A percentile compares a stretch with the other conserved stretches of the same genome.
These are phyloP conservation scores for Taurulus bubalis DNA, from an alignment of 2,113 vertebrate species.

Conservation along the genomic window DNA sequence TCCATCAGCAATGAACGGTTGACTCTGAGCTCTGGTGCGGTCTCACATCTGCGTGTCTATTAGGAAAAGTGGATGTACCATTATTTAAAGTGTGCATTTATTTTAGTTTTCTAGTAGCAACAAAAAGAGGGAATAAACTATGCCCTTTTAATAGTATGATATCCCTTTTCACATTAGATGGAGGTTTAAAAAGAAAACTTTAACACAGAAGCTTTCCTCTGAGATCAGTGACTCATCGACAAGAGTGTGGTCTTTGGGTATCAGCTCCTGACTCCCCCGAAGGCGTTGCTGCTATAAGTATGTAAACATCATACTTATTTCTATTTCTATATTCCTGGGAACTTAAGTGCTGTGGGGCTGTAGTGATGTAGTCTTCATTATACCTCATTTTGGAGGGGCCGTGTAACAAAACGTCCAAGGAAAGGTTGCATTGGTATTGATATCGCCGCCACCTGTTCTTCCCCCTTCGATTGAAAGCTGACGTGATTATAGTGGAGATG, in stretches of 20 bases:
- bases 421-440: neutral
- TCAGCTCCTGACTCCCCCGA: neutral
- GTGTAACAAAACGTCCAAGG: neutral
- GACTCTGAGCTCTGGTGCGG: neutral
- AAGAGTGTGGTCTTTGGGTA: neutral
- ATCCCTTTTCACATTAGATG: neutral
- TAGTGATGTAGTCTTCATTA: neutral
- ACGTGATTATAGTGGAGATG: constrained; percentile 55
- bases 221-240: constrained; percentile 21
- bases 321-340: neutral
- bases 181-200: neutral
- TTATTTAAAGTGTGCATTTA: neutral
- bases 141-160: neutral
- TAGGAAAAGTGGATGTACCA: neutral
- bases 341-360: too few relatives aligned
- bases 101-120: neutral
- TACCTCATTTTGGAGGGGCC: neutral
- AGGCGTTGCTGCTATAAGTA: neutral
- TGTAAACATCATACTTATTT: constrained; percentile 9
- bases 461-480: constrained; percentile 42
- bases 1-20: neutral
- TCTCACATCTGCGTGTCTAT: neutral
- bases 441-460: neutral
- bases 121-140: neutral
- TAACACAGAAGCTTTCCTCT: constrained; percentile 13